Conservation (phyloP, 2,888 invertebrate genomes). For the Siphonodentalium dalli region DNA sequence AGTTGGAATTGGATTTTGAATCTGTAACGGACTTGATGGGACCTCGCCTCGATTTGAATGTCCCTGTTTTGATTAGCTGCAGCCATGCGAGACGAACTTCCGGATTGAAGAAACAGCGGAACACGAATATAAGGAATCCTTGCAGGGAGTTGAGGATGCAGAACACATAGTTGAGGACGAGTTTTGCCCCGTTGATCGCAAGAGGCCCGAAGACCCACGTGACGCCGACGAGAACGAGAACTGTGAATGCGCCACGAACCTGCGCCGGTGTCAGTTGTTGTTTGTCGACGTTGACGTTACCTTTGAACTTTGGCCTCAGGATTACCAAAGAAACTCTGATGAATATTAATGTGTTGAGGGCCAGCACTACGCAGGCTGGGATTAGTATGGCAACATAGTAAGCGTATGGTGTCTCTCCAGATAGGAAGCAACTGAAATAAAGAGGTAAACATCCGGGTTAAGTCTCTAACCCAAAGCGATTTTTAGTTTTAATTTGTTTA, state of each 20-base stretch:
- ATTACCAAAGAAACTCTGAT: slow-evolving; percentile 57
- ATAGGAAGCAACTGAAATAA: slow-evolving; percentile 65
- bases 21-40: slow-evolving; percentile 39
- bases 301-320: slow-evolving; percentile 49
- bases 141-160: slow-evolving; percentile 57
- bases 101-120: slow-evolving; percentile 54
- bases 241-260: slow-evolving; percentile 56
- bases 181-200: slow-evolving; percentile 51
- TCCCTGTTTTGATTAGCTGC: slow-evolving; percentile 51
- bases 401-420: slow-evolving; percentile 57
- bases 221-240: slow-evolving; percentile 55
- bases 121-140: slow-evolving; percentile 56
- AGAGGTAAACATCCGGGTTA: slow-evolving; percentile 11
- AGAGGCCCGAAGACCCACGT: slow-evolving; percentile 61
- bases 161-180: slow-evolving; percentile 57
- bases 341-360: slow-evolving; percentile 66
- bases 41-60: slow-evolving; percentile 49
- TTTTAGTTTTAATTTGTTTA: no score
- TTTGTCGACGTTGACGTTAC: slow-evolving; percentile 32
- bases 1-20: slow-evolving; percentile 39
- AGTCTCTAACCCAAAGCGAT: no score
- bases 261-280: slow-evolving; percentile 42
- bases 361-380: slow-evolving; percentile 65
- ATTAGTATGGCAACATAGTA: slow-evolving; percentile 66
- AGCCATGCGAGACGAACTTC: slow-evolving; percentile 55